Evolutionary conservation across 1,140 invertebrate genomes (phyloP), one percentile per base, ranked within the genome.

Genomic region (Tetramorium parvispinum): DNA sequence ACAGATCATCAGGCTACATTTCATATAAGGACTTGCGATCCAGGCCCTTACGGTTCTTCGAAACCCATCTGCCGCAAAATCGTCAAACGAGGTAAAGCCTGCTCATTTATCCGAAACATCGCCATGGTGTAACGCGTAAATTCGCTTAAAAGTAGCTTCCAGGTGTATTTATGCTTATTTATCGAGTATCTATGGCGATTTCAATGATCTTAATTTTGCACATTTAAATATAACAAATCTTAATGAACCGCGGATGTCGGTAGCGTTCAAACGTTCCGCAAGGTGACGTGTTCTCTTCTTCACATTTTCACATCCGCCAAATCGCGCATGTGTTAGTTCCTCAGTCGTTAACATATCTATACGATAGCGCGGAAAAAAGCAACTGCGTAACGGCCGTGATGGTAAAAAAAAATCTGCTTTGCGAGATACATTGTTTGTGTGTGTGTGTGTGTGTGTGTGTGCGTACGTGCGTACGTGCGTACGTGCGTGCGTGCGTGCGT

Each of bases 51-150:
- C 0, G 88, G 87, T 1, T 90, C 63, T 51, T 59, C 68, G 65
- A 93, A 85, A 88, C 87, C 90, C 16, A 90, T 95, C n/a, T 95
- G 94, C 86, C 93, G 93, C 6, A 94, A 95, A 91, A 91, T 88
- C 18, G 93, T 95, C 7, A 91, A 91, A 87, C 88, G 86, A 94
- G 93, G 94, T 94, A 92, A 91, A 40, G 43, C 6, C 13, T 53
- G 3, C 4, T 71, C 2, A 18, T 51, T 37, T 71, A 2, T 18
- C 2, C 0, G 1, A n/a, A 6, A n/a, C 32, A 27, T 11, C 10
- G 21, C 2, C 18, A 18, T 1, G 11, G 2, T 37, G 6, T 55
- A 75, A 37, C 16, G 10, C n/a, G 3, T 55, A 57, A 37, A 40
- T 27, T 77, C 10, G 6, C 13, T 2, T 6, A 37, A 7, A 32